Conservation (phyloP, 2,888 invertebrate species). For the Celastrina argiolus region DNA sequence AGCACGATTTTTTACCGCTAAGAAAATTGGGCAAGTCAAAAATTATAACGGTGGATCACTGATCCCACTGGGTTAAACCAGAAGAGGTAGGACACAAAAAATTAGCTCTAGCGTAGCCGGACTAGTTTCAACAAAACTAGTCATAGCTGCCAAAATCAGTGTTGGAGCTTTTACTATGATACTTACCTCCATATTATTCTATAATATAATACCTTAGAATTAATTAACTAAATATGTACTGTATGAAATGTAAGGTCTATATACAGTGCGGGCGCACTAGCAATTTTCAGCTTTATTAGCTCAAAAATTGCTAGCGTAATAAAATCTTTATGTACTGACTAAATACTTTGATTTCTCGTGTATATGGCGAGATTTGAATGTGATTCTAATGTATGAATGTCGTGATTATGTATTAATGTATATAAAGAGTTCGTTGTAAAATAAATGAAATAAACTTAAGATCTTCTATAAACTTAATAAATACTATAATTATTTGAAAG, state of each 20-base stretch:
- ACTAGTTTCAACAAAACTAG: too few relatives aligned
- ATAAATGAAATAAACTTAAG: not conserved
- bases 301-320: not conserved
- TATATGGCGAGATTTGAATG: not conserved
- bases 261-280: not conserved
- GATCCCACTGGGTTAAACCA: too few relatives aligned
- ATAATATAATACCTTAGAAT: too few relatives aligned
- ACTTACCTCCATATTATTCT: too few relatives aligned
- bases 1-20: too few relatives aligned
- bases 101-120: too few relatives aligned
- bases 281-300: not conserved
- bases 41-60: too few relatives aligned
- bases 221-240: too few relatives aligned
- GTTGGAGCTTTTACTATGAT: too few relatives aligned
- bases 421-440: not conserved
- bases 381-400: constrained; percentile 2
- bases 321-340: not conserved
- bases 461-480: not conserved
- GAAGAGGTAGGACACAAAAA: too few relatives aligned
- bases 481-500: not conserved
- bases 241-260: not conserved
- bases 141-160: too few relatives aligned
- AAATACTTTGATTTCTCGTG: not conserved
- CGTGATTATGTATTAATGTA: not conserved
- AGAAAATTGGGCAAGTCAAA: too few relatives aligned